A percentile compares a stretch with the other conserved stretches of the same genome.
phyloP scores from a whole-genome alignment of 2,113 vertebrate species.

The Apteryx owenii region DNA sequence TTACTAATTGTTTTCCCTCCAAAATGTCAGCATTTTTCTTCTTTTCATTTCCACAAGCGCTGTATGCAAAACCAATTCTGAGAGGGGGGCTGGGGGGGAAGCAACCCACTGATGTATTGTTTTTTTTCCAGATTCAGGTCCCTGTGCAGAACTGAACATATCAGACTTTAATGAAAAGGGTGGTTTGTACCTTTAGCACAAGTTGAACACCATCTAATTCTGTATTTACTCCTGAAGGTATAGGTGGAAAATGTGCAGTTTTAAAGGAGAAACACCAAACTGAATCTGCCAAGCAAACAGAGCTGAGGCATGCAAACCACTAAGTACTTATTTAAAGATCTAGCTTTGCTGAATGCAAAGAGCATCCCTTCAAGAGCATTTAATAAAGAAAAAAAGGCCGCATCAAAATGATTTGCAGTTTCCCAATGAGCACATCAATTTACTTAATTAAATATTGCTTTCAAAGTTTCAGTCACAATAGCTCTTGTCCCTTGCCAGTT shows the following conservation, averaged over 20 bases:
- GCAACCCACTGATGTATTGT: neutral
- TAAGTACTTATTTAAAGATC: neutral
- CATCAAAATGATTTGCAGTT: conserved; percentile 29
- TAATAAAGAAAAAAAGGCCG: neutral
- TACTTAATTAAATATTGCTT: conserved; percentile 64
- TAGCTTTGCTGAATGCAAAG: neutral
- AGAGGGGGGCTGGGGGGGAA: neutral
- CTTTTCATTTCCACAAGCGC: neutral
- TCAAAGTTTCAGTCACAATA: conserved; percentile 65
- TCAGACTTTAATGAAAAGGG: neutral
- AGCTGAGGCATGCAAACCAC: neutral
- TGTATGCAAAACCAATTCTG: neutral
- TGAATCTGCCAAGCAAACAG: neutral
- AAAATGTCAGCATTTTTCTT: neutral
- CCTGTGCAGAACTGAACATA: neutral
- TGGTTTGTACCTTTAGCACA: neutral
- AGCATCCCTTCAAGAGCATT: neutral
- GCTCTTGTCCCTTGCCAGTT: conserved; percentile 47
- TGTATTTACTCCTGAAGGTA: neutral
- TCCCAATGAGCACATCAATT: conserved; percentile 35
- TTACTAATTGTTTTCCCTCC: neutral
- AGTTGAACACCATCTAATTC: neutral
- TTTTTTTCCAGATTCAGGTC: neutral
- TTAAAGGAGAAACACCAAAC: neutral
- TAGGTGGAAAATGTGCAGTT: neutral